Evolutionary conservation across 2,888 invertebrate genomes (phyloP).

Genomic region (Watsonalla binaria): DNA sequence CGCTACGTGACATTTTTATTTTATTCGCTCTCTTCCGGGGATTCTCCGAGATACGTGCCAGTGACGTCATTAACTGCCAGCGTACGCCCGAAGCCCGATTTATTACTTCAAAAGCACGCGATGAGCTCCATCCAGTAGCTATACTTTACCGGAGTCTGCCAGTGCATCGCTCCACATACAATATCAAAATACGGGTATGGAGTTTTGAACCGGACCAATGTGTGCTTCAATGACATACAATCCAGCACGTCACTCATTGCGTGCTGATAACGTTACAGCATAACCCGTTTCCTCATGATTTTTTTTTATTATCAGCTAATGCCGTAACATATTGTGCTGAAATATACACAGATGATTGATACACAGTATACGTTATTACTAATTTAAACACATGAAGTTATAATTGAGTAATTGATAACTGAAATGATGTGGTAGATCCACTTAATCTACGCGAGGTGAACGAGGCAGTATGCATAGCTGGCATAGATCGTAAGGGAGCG

Average conservation of each 20-base stretch:
- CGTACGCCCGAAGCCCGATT: constrained; percentile 61
- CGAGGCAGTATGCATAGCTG: constrained; percentile 15
- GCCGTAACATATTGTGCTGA: not conserved
- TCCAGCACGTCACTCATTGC: constrained; percentile 10
- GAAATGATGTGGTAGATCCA: too few species aligned
- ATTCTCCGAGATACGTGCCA: constrained; percentile 75
- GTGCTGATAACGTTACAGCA: not conserved
- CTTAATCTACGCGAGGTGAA: not conserved
- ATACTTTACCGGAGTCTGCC: constrained; percentile 5
- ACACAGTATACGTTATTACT: not conserved
- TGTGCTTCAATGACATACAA: constrained; percentile 11
- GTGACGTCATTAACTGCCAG: constrained; percentile 74
- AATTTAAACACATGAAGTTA: too few species aligned
- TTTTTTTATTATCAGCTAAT: too few species aligned
- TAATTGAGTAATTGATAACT: too few species aligned
- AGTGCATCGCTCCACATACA: constrained; percentile 29
- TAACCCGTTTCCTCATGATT: not conserved
- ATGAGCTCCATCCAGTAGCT: constrained; percentile 46
- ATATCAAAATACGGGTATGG: constrained; percentile 47
- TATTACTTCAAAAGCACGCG: constrained; percentile 62
- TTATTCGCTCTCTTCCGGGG: constrained; percentile 77
- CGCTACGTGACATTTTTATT: constrained; percentile 79
- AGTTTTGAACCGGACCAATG: constrained; percentile 35
- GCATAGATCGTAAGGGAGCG: constrained; percentile 29
- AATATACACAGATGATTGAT: not conserved